phyloP scores from a whole-genome alignment of 2,797 vertebrate genomes.

The Tokudaia tokunoshimensis region DNA sequence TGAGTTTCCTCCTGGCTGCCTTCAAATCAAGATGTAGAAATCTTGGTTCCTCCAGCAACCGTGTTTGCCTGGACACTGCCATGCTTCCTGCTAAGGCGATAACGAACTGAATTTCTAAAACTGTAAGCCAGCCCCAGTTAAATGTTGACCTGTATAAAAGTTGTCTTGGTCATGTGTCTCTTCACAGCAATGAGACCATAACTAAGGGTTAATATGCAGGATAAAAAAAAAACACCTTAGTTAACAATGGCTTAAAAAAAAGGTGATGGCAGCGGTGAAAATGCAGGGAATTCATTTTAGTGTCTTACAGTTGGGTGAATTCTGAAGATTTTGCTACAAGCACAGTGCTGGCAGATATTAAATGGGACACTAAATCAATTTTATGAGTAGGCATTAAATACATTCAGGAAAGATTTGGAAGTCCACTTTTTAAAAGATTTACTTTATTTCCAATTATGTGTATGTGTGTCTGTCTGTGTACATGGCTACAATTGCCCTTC shows the following conservation, averaged over 20 bases:
- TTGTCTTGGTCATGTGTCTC: not conserved
- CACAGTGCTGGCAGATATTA: not conserved
- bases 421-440: not conserved
- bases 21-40: not conserved
- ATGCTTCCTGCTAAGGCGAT: not conserved
- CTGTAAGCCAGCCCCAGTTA: not conserved
- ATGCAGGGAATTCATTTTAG: not conserved
- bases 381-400: conserved; percentile 20
- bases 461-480: not conserved
- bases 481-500: too few species aligned
- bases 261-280: not conserved
- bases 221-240: not conserved
- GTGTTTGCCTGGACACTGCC: not conserved
- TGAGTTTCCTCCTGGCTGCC: not conserved
- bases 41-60: not conserved
- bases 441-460: not conserved
- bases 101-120: not conserved
- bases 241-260: not conserved
- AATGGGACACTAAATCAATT: not conserved
- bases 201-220: not conserved
- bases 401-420: not conserved
- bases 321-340: conserved; percentile 4
- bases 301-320: not conserved
- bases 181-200: not conserved
- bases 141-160: not conserved